Conservation (phyloP, 2,113 vertebrate genomes). For the Notothenia coriiceps region DNA sequence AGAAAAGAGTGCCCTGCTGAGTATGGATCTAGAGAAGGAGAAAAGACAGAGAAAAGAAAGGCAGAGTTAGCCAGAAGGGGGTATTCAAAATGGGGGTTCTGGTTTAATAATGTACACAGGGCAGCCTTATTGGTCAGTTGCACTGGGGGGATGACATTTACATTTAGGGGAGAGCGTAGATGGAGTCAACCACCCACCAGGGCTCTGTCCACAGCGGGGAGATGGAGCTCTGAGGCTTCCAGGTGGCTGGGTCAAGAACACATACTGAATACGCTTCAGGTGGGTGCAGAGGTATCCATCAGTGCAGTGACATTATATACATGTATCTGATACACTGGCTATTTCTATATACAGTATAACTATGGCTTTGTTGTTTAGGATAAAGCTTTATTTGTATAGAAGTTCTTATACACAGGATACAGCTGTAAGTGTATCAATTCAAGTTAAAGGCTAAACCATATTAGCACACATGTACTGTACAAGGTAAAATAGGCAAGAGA, state of each 20-base stretch:
- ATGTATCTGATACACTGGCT: slow-evolving; percentile 2
- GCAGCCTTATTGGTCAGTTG: slow-evolving; percentile 53
- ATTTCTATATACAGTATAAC: not conserved
- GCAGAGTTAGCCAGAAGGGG: slow-evolving; percentile 1
- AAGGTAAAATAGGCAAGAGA: too few species aligned
- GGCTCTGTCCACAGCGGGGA: slow-evolving; percentile 57
- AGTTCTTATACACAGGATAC: too few species aligned
- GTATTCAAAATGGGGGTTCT: slow-evolving; percentile 44
- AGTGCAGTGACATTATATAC: slow-evolving; percentile 22
- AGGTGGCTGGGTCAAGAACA: slow-evolving; percentile 29
- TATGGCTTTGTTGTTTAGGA: not conserved
- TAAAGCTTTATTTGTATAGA: too few species aligned
- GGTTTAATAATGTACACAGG: slow-evolving; percentile 73
- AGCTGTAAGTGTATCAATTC: not conserved
- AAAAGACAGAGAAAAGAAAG: not conserved
- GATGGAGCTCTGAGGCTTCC: slow-evolving; percentile 8
- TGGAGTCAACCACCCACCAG: slow-evolving; percentile 64
- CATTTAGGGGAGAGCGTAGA: slow-evolving; percentile 35
- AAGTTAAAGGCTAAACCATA: too few species aligned
- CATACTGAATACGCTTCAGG: not conserved
- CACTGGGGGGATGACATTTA: slow-evolving; percentile 69
- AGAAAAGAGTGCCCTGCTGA: slow-evolving; percentile 43
- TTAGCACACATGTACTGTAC: too few species aligned
- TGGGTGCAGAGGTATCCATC: slow-evolving; percentile 19
- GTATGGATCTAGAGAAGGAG: slow-evolving; percentile 39